These are phyloP conservation scores for Gortyna flavago DNA, from an alignment of 2,888 invertebrate species.

Conservation along the genomic window DNA sequence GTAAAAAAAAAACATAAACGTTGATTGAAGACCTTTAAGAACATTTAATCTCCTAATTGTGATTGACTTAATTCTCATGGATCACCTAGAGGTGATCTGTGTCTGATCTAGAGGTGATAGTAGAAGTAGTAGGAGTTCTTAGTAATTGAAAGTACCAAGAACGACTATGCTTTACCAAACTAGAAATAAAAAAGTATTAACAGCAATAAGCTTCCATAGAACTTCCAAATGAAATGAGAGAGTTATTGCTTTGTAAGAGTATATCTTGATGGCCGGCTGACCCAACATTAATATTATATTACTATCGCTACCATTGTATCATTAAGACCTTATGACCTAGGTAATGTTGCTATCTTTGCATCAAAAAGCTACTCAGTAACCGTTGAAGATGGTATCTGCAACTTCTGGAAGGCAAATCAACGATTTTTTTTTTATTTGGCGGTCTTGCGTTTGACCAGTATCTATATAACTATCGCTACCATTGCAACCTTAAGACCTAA, in stretches of 20 bases:
- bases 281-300: conserved; percentile 17
- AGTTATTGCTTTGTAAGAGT: conserved; percentile 2
- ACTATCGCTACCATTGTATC: not conserved
- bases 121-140: not conserved
- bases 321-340: conserved; percentile 17
- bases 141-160: not conserved
- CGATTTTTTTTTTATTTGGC: not conserved
- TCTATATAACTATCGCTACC: conserved; percentile 2
- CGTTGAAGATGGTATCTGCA: conserved; percentile 7
- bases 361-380: conserved; percentile 6
- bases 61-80: not conserved
- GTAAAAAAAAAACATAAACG: not conserved
- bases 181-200: not conserved
- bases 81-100: too few relatives aligned
- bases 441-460: not conserved
- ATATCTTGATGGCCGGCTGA: conserved; percentile 13
- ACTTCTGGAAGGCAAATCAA: too few relatives aligned
- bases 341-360: conserved; percentile 19
- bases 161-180: not conserved
- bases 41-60: not conserved
- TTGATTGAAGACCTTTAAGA: not conserved
- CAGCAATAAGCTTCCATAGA: not conserved
- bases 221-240: conserved; percentile 7
- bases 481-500: conserved; percentile 10
- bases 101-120: too few relatives aligned